phyloP scores from a whole-genome alignment of 1,140 invertebrate genomes.

The Heliconius nattereri region DNA sequence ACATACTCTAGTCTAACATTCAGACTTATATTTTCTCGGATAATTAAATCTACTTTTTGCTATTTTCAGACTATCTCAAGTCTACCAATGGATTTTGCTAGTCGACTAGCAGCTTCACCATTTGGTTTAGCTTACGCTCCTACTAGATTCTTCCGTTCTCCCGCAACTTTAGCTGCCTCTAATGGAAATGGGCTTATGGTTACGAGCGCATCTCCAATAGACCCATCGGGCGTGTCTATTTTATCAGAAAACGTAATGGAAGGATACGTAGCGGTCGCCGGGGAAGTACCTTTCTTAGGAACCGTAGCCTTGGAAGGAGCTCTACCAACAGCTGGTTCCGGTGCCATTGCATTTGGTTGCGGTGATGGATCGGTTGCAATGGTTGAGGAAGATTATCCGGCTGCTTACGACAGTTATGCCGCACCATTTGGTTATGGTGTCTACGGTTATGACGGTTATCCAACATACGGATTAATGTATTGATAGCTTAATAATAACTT shows the following conservation, averaged over 20 bases:
- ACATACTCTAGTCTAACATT: neutral
- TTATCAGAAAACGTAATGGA: slow-evolving; percentile 49
- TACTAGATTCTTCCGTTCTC: neutral
- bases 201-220: slow-evolving; percentile 46
- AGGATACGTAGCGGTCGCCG: slow-evolving; percentile 42
- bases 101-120: slow-evolving; percentile 16
- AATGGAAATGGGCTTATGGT: slow-evolving; percentile 44
- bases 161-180: slow-evolving; percentile 32
- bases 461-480: neutral
- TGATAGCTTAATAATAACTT: neutral
- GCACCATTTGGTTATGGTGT: neutral
- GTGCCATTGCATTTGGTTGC: slow-evolving; percentile 46
- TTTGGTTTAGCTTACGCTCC: neutral
- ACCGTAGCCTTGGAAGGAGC: slow-evolving; percentile 52
- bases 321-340: slow-evolving; percentile 53
- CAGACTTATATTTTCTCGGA: neutral
- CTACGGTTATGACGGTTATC: neutral
- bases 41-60: neutral
- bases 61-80: slow-evolving; percentile 20
- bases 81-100: slow-evolving; percentile 17
- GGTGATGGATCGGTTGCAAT: slow-evolving; percentile 47
- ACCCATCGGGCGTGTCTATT: slow-evolving; percentile 43
- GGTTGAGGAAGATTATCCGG: slow-evolving; percentile 7
- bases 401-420: neutral
- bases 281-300: slow-evolving; percentile 48